A percentile compares a stretch with the other conserved stretches of the same genome.
Evolutionary conservation across 2,113 vertebrate genomes (phyloP).

Genomic region (Corydoras sp.): DNA sequence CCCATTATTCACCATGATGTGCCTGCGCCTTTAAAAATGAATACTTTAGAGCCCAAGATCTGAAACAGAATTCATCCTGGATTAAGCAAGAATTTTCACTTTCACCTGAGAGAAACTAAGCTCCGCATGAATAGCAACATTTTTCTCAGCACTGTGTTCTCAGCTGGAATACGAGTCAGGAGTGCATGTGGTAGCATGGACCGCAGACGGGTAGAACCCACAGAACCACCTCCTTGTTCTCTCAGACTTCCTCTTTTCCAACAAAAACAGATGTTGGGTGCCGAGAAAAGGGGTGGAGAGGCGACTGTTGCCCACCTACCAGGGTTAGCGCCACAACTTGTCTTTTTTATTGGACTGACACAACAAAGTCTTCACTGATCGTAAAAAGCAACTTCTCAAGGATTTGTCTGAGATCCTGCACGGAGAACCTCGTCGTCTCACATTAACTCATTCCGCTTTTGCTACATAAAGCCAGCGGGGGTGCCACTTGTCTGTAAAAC

Average conservation of each 20-base stretch:
- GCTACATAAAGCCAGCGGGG: not conserved
- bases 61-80: not conserved
- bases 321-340: constrained; percentile 6
- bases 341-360: constrained; percentile 32
- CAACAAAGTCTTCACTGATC: not conserved
- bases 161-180: constrained; percentile 52
- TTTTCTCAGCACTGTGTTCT: constrained; percentile 40
- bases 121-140: constrained; percentile 6
- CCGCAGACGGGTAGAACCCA: constrained; percentile 23
- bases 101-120: not conserved
- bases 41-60: too few relatives aligned
- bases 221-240: constrained; percentile 45
- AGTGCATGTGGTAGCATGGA: constrained; percentile 29
- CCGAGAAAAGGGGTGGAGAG: not conserved
- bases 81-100: not conserved
- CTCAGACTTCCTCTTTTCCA: constrained; percentile 51
- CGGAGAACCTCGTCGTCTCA: too few relatives aligned
- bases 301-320: constrained; percentile 7
- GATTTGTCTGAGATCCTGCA: constrained; percentile 22
- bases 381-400: constrained; percentile 11
- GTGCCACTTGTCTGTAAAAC: not conserved
- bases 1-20: not conserved
- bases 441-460: too few relatives aligned
- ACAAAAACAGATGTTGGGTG: constrained; percentile 55
- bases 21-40: not conserved